phyloP scores from a whole-genome alignment of 1,140 invertebrate genomes.

The Aphidius gifuensis region DNA sequence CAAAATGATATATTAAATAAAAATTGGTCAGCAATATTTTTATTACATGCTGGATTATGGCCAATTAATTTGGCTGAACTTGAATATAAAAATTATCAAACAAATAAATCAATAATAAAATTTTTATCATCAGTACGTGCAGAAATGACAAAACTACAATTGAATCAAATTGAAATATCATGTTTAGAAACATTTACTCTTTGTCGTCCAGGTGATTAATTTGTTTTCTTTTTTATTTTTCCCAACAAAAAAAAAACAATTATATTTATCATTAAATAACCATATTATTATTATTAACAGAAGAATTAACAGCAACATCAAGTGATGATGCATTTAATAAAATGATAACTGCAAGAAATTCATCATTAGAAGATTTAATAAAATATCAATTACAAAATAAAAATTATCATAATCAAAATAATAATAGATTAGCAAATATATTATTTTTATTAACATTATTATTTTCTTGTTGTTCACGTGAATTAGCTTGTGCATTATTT shows the following conservation, averaged over 20 bases:
- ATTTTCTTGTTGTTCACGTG: slow-evolving; percentile 38
- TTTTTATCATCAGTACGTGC: slow-evolving; percentile 36
- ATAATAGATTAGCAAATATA: slow-evolving; percentile 35
- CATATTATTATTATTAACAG: slow-evolving; percentile 14
- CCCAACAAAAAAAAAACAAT: background rate
- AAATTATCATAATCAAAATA: slow-evolving; percentile 30
- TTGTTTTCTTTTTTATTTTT: too few species aligned
- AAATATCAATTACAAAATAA: background rate
- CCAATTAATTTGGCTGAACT: slow-evolving; percentile 54
- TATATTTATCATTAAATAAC: background rate
- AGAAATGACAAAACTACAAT: slow-evolving; percentile 49
- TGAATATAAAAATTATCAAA: slow-evolving; percentile 20
- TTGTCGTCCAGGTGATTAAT: slow-evolving; percentile 58
- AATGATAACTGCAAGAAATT: slow-evolving; percentile 34
- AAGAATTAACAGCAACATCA: slow-evolving; percentile 39
- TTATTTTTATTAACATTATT: slow-evolving; percentile 42
- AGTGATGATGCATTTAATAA: slow-evolving; percentile 19
- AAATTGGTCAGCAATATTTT: slow-evolving; percentile 61
- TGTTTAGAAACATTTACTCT: slow-evolving; percentile 64
- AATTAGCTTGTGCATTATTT: slow-evolving; percentile 41
- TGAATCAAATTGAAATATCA: slow-evolving; percentile 60
- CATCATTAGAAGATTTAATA: slow-evolving; percentile 35
- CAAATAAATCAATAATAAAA: slow-evolving; percentile 24
- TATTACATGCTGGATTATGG: slow-evolving; percentile 62
- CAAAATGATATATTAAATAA: slow-evolving; percentile 58